Conservation (phyloP, 2,797 vertebrate species). For the Periophthalmus magnuspinnatus region DNA sequence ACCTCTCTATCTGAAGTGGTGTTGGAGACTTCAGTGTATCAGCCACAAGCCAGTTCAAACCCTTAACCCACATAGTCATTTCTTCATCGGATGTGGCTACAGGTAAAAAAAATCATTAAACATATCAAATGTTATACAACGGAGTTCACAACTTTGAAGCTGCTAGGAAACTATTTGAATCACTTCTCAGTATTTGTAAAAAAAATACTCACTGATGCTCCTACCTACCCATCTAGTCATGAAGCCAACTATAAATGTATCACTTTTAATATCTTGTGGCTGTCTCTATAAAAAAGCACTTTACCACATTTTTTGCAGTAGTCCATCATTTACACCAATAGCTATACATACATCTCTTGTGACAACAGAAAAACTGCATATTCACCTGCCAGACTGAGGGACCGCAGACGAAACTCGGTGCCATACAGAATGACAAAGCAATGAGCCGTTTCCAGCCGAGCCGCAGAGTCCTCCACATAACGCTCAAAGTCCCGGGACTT, state of each 20-base stretch:
- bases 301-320: neutral
- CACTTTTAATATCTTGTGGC: neutral
- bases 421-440: constrained; percentile 97
- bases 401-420: constrained; percentile 93
- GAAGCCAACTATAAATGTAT: too few relatives aligned
- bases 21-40: constrained; percentile 92
- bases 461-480: constrained; percentile 91
- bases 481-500: constrained; percentile 96
- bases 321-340: neutral
- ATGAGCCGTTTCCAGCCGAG: constrained; percentile 85
- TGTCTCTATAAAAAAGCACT: neutral
- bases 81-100: constrained; percentile 95
- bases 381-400: constrained; percentile 93
- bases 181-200: neutral
- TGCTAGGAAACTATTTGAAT: neutral
- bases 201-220: neutral
- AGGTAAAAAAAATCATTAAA: neutral
- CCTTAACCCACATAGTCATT: constrained; percentile 98
- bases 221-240: too few relatives aligned
- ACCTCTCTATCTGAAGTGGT: constrained; percentile 96
- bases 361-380: neutral
- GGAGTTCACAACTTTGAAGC: neutral
- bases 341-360: neutral
- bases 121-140: neutral
- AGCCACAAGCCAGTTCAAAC: constrained; percentile 88